A percentile compares a stretch with the other conserved stretches of the same genome.
Conservation (phyloP, 1,140 invertebrate species). For the Tigriopus japonicus region DNA sequence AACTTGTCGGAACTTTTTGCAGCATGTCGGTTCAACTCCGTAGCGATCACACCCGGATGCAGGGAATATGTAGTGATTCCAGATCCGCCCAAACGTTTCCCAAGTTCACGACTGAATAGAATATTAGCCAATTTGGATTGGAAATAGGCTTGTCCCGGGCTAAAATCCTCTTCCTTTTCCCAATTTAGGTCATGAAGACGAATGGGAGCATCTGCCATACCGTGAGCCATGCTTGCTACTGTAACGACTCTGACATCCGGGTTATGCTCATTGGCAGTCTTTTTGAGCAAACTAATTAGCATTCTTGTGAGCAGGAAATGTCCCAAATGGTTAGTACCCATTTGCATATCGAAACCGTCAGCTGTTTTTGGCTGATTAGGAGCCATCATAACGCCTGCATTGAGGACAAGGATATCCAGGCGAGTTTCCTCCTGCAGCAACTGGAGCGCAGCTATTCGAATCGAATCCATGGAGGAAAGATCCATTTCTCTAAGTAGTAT, state of each 20-base stretch:
- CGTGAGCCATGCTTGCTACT: slow-evolving; percentile 26
- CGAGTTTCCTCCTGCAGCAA: not conserved
- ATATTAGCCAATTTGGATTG: not conserved
- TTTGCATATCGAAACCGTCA: slow-evolving; percentile 65
- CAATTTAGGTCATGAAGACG: not conserved
- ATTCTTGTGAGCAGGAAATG: slow-evolving; percentile 65
- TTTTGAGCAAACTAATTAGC: slow-evolving; percentile 43
- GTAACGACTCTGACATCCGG: slow-evolving; percentile 27
- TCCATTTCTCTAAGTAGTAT: not conserved
- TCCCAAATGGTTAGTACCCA: slow-evolving; percentile 57
- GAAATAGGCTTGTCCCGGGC: not conserved
- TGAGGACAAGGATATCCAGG: slow-evolving; percentile 1
- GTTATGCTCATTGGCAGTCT: slow-evolving; percentile 23
- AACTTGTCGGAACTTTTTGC: not conserved
- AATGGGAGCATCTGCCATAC: not conserved
- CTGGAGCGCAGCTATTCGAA: not conserved
- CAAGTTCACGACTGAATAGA: not conserved
- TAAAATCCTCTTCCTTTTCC: not conserved
- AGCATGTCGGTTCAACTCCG: not conserved
- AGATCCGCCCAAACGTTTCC: not conserved
- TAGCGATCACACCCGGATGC: not conserved
- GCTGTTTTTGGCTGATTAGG: slow-evolving; percentile 34
- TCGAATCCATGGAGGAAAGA: not conserved
- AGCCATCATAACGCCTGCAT: slow-evolving; percentile 21
- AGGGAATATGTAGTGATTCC: not conserved